Evolutionary conservation across 2,888 invertebrate genomes (phyloP).

Genomic region (Parochlus steinenii): DNA sequence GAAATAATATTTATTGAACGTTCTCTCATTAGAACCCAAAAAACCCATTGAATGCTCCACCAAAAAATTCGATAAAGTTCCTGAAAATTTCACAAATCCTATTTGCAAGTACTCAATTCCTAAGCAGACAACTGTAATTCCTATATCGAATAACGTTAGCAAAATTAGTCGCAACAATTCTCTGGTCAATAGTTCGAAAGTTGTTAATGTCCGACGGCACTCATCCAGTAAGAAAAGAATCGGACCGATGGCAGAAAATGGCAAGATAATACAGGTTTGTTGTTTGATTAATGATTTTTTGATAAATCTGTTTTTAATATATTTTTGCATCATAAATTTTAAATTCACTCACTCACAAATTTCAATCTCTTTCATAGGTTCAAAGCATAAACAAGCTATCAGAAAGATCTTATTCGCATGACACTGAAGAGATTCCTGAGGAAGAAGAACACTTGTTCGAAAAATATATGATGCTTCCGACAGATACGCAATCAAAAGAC

Average conservation of each 20-base stretch:
- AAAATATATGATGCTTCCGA: constrained; percentile 30
- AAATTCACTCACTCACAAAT: not conserved
- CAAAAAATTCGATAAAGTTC: constrained; percentile 21
- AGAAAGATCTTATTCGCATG: constrained; percentile 21
- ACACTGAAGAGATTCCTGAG: constrained; percentile 22
- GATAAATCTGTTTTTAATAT: no score
- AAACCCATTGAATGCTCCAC: constrained; percentile 8
- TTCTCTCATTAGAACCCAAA: not conserved
- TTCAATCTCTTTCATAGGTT: not conserved
- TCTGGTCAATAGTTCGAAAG: constrained; percentile 12
- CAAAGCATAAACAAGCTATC: constrained; percentile 8
- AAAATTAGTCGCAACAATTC: constrained; percentile 12
- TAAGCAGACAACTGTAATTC: constrained; percentile 6
- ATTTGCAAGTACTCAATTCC: constrained; percentile 19
- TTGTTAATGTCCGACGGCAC: constrained; percentile 5
- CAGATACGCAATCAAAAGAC: constrained; percentile 18
- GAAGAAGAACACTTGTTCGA: constrained; percentile 28
- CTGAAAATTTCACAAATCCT: constrained; percentile 28
- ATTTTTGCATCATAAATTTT: no score
- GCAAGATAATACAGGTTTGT: constrained; percentile 19
- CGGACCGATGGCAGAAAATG: constrained; percentile 26
- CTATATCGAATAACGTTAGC: constrained; percentile 7
- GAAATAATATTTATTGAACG: no score
- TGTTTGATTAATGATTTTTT: no score
- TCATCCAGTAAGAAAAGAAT: constrained; percentile 26